These are phyloP conservation scores for Gonatopus flavifemur DNA, from an alignment of 1,140 invertebrate genomes.

Conservation along the genomic window DNA sequence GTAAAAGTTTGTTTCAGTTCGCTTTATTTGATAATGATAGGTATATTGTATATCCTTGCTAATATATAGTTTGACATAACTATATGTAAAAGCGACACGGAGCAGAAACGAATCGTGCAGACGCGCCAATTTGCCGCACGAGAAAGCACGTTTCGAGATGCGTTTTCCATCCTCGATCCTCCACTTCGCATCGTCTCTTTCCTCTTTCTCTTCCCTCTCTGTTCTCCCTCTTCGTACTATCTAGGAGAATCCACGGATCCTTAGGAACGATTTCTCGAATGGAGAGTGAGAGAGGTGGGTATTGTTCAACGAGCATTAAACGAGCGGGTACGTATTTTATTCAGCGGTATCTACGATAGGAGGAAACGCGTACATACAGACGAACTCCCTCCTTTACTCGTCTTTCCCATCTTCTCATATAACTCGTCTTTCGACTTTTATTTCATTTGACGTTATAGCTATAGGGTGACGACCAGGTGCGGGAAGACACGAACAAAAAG, in stretches of 20 bases:
- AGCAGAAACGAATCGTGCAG: conserved; percentile 13
- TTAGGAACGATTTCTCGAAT: conserved; percentile 6
- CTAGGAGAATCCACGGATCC: background rate
- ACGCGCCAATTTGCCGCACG: conserved; percentile 29
- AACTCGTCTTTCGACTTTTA: too few species aligned
- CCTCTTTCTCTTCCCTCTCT: background rate
- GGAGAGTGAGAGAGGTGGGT: conserved; percentile 6
- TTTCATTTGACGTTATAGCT: too few species aligned
- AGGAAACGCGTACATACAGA: too few species aligned
- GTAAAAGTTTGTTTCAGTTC: too few species aligned
- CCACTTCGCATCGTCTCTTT: background rate
- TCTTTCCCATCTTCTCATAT: too few species aligned
- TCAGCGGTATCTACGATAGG: too few species aligned
- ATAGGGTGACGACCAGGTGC: too few species aligned
- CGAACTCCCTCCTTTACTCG: too few species aligned
- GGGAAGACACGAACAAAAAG: conserved; percentile 1
- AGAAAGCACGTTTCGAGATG: conserved; percentile 12
- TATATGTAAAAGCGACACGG: conserved; percentile 2
- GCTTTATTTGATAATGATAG: too few species aligned
- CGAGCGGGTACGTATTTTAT: conserved; percentile 30
- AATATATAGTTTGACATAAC: too few species aligned
- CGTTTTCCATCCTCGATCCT: background rate
- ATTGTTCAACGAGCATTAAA: conserved; percentile 35
- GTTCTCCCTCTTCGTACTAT: background rate
- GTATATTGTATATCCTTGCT: too few species aligned